phyloP scores from a whole-genome alignment of 2,888 invertebrate genomes.

The Caenorhabditis virilis region DNA sequence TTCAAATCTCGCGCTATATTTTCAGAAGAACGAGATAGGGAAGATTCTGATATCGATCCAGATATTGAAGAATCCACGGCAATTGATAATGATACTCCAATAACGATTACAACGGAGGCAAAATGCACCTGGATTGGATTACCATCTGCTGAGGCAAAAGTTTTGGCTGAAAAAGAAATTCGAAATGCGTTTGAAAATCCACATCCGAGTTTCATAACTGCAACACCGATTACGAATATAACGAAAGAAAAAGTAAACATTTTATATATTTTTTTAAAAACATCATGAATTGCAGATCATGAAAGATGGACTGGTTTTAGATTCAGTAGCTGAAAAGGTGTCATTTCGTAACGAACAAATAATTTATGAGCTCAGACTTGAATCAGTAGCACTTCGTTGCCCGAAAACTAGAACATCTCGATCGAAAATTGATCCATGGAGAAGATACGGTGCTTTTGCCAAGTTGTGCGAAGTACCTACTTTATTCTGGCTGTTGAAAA shows the following conservation, averaged over 20 bases:
- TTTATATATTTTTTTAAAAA: neutral
- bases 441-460: slow-evolving; percentile 25
- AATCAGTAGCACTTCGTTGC: slow-evolving; percentile 11
- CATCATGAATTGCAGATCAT: neutral
- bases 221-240: slow-evolving; percentile 5
- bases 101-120: no score
- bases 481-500: neutral
- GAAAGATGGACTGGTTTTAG: neutral
- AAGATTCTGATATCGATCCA: no score
- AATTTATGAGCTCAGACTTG: slow-evolving; percentile 23
- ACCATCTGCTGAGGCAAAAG: neutral
- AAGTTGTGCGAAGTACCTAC: slow-evolving; percentile 26
- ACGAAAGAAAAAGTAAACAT: slow-evolving; percentile 2
- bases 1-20: no score
- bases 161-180: neutral
- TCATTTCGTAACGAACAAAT: slow-evolving; percentile 1
- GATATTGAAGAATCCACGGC: no score
- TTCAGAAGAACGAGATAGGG: no score
- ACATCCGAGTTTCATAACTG: neutral
- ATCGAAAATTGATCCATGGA: slow-evolving; percentile 34
- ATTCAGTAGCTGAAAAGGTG: neutral
- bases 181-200: slow-evolving; percentile 4
- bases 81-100: no score
- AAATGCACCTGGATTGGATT: neutral
- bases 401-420: slow-evolving; percentile 8